Evolutionary conservation across 2,888 invertebrate species (phyloP), one percentile per base, ranked within the genome.

Genomic region (Tachystola acroxantha): DNA sequence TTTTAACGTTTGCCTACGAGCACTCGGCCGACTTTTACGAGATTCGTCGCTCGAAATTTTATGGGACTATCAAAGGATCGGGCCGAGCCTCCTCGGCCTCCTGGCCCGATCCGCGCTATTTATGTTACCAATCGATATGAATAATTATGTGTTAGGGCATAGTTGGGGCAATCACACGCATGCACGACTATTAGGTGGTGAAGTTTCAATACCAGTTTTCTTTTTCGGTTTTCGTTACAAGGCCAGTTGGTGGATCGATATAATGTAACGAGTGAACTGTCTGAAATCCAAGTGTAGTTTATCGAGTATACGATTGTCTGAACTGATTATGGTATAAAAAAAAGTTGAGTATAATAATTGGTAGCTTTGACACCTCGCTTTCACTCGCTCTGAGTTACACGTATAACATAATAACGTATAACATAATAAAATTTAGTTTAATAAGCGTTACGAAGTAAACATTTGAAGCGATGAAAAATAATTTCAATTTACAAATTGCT

Each of bases 1-100:
- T 82, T 81, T 79, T 78, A 81, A 79, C 78, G 80, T 81, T 80
- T 75, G 74, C 76, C 75, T 72, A 70, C 76, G 72, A 79, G 67
- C 67, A 65, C 65, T 76, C 58, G 62, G 61, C 64, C 69, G 72
- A 71, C 66, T 79, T 85, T 84, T 82, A 84, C 70, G 81, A 75
- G 74, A 75, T 74, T 72, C 67, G 65, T 68, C 68, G 71, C 65
- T 68, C 63, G 60, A 70, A 70, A 64, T 68, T 77, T 78, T 75
- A 77, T 73, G 65, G 59, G 65, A 64, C 66, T 68, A 65, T 71
- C 60, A 64, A 63, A 60, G 55, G 56, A 56, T 60, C 61, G 61
- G 58, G 50, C 59, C 49, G 46, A 50, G 57, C 53, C 56, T 54
- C 50, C 60, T 69, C 66, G 49, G 57, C 53, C 56, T 54, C 50